Evolutionary conservation across 1,140 invertebrate species (phyloP).

Genomic region (Pseudomyrmex gracilis): DNA sequence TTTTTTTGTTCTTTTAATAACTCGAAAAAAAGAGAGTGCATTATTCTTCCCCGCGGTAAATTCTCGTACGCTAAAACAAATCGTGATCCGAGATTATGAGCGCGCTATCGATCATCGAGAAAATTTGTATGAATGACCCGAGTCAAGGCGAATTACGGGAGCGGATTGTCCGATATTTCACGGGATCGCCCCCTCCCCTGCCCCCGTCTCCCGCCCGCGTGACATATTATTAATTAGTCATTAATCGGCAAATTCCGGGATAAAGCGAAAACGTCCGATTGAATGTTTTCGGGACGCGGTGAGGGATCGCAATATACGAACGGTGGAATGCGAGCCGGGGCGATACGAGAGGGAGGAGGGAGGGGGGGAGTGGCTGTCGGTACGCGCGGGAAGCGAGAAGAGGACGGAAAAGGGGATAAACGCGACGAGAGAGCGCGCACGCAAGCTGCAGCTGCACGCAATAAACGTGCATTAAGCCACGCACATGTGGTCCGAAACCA

Average conservation of each 20-base stretch:
- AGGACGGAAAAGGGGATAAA: conserved; percentile 47
- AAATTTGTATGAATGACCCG: conserved; percentile 30
- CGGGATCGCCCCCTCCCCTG: not conserved
- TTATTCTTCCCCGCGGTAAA: conserved; percentile 5
- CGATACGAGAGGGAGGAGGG: not conserved
- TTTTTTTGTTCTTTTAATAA: not conserved
- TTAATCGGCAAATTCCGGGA: conserved; percentile 48
- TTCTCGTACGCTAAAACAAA: not conserved
- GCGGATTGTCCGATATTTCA: conserved; percentile 24
- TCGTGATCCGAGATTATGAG: not conserved
- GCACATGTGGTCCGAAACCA: conserved; percentile 70
- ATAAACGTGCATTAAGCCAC: conserved; percentile 70
- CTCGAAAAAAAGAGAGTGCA: not conserved
- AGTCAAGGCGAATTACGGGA: conserved; percentile 11
- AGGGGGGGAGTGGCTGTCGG: not conserved
- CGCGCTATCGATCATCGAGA: conserved; percentile 24
- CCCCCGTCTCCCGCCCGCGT: not conserved
- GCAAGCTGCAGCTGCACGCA: conserved; percentile 70
- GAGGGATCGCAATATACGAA: conserved; percentile 33
- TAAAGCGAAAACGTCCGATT: conserved; percentile 37
- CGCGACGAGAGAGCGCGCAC: conserved; percentile 56
- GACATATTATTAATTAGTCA: conserved; percentile 55
- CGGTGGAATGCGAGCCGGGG: conserved; percentile 24
- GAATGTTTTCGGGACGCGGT: conserved; percentile 14
- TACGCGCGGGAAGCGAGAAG: conserved; percentile 39